phyloP scores from a whole-genome alignment of 2,888 invertebrate genomes.

The Erebia palarica region DNA sequence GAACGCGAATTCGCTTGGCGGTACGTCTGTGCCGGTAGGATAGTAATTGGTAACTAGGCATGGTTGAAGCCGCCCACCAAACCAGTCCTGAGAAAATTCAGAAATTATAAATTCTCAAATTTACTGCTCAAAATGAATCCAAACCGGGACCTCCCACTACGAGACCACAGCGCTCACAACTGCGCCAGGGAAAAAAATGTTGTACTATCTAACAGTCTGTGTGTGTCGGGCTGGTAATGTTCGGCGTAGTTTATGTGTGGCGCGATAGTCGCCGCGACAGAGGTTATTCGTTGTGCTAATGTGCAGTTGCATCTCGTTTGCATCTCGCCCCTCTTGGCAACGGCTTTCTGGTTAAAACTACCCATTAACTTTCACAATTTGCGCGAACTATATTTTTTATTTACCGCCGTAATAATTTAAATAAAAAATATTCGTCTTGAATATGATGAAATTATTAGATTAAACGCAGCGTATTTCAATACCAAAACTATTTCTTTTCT shows the following conservation, averaged over 20 bases:
- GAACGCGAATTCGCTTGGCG: no score
- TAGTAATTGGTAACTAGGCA: no score
- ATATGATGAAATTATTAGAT: no score
- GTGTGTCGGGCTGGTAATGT: constrained; percentile 69
- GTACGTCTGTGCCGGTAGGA: no score
- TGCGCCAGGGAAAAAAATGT: background rate
- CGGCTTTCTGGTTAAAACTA: constrained; percentile 36
- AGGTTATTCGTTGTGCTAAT: constrained; percentile 81
- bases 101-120: no score
- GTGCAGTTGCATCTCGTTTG: constrained; percentile 74
- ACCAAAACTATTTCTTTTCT: no score
- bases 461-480: no score
- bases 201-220: constrained; percentile 37
- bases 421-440: background rate
- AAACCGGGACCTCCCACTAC: no score
- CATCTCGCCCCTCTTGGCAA: constrained; percentile 55
- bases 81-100: no score
- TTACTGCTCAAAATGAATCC: no score
- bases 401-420: constrained; percentile 2
- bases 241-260: constrained; percentile 75
- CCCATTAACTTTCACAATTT: constrained; percentile 28
- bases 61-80: no score
- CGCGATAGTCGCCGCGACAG: constrained; percentile 74
- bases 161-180: no score
- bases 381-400: constrained; percentile 13